Percentiles rank a stretch among this genome's conserved stretches.
These are phyloP conservation scores for Lithophane socia DNA, from an alignment of 2,888 invertebrate species.

Conservation along the genomic window DNA sequence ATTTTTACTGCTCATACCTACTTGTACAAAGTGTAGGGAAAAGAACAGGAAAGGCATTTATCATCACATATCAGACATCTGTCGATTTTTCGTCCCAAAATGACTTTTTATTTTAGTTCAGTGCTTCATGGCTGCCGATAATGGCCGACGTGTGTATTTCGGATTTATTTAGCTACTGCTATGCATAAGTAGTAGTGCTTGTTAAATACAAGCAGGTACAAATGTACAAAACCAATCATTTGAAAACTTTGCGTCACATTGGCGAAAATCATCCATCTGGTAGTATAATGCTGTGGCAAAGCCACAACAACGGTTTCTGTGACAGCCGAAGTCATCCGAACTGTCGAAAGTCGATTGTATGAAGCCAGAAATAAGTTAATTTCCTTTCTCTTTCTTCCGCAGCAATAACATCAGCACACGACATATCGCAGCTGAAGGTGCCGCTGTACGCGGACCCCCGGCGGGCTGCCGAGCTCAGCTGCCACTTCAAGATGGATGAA, in stretches of 20 bases:
- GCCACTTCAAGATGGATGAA: constrained; percentile 87
- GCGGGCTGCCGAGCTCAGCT: constrained; percentile 87
- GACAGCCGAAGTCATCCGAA: not conserved
- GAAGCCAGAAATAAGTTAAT: not conserved
- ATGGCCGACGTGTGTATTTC: too few relatives aligned
- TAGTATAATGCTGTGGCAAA: not conserved
- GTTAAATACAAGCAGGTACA: not conserved
- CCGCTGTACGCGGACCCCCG: constrained; percentile 87
- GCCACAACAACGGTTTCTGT: not conserved
- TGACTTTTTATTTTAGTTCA: too few relatives aligned
- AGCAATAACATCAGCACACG: constrained; percentile 86
- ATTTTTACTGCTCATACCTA: too few relatives aligned
- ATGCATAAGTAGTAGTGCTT: not conserved
- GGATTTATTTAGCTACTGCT: not conserved
- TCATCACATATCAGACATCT: too few relatives aligned
- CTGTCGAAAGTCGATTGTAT: not conserved
- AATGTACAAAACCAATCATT: not conserved
- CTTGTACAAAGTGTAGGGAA: too few relatives aligned
- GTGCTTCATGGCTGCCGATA: too few relatives aligned
- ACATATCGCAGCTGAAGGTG: constrained; percentile 86
- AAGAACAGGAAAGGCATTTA: too few relatives aligned
- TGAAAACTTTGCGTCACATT: not conserved
- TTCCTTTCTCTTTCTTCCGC: constrained; percentile 62
- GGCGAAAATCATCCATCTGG: not conserved
- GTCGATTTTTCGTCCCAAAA: too few relatives aligned